Evolutionary conservation across 1,140 invertebrate species (phyloP), one percentile per base, ranked within the genome.

Genomic region (Sarcophaga bullata): DNA sequence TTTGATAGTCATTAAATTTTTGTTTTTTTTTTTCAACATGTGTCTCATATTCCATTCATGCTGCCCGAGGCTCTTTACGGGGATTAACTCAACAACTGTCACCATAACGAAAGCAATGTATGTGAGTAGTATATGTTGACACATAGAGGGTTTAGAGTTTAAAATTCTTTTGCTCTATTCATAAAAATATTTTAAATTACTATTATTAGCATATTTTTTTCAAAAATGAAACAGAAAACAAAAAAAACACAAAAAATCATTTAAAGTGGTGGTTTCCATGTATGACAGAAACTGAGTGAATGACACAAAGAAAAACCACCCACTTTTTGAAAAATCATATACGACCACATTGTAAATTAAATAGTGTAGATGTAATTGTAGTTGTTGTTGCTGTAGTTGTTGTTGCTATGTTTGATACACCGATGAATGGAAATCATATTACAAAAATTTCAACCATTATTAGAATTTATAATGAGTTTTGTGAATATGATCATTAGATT

Each of bases 181-280:
- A 37, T 37, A 37, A 37, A 37, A 19, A 19, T 68, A 19, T 19
- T 68, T 19, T 17, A 68, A 68, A 68, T 68, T 68, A 68, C 62
- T 68, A 68, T 68, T 68, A 68, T 68, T 68, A 68, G 62, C 62
- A 68, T 68, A 68, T 68, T 68, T 68, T n/a, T 68, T 68, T n/a
- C 25, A n/a, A 68, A 68, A 52, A 52, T 52, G 1, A 37, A 37
- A 37, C 25, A 37, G 25, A 37, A 37, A 1, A 37, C 1, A 52
- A 52, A 52, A 52, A 13, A 52, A 62, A 25, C 17, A 68, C 19
- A 52, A 52, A 52, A 13, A 52, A 62, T 6, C 17, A 68, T 68
- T 68, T 68, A 68, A 68, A 68, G 62, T 68, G 62, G 62, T 68
- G 62, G 62, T 68, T 68, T 68, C 19, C 54, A 15, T 58, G 13